Base-by-base conservation (phyloP, 1,140 invertebrate genomes). In the Aricia agestis region DNA sequence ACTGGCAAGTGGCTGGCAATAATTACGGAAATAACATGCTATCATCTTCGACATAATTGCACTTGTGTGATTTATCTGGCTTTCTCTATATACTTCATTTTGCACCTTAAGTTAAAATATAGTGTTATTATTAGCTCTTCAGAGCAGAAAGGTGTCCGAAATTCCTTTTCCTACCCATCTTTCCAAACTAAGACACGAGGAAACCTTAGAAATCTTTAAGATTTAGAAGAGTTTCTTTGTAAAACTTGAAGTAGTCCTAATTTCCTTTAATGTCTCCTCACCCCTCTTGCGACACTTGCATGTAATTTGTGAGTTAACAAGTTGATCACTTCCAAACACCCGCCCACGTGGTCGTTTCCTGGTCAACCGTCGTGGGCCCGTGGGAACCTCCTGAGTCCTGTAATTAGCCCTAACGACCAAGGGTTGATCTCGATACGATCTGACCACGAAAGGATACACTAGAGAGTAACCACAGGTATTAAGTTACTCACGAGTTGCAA, bases 331-430 rank as follows among this genome's bases (percentile, higher is more conserved):
- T 61, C 25, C 68, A 69, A 61, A 69, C 11, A 69, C 57, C 58
- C 68, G 31, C 68, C 58, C 68, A 69, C 59, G 68, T 58, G 32
- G 57, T 41, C 59, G 68, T 59, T 59, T 59, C 57, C 78, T 66
- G 67, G 76, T 72, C 72, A 73, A 68, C 70, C 68, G 63, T 65
- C 13, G 42, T 25, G 52, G 66, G 63, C 67, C 32, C 77, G 77
- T 81, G 79, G 75, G 77, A 81, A 80, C 74, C 59, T 59, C 25
- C 25, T 69, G 11, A 36, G 71, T 59, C 25, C 25, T 69, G 11
- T 52, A 74, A 69, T 71, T 45, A 52, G 57, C 65, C 59, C 31
- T 63, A 42, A 67, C 11, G 68, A 59, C 59, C 45, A 61, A 61
- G 58, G 59, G 68, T 61, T 59, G 25, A 61, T 13, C 36, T 36